A percentile compares a stretch with the other conserved stretches of the same genome.
Conservation (phyloP, 2,113 vertebrate genomes). For the Sylvilagus bachmani region DNA sequence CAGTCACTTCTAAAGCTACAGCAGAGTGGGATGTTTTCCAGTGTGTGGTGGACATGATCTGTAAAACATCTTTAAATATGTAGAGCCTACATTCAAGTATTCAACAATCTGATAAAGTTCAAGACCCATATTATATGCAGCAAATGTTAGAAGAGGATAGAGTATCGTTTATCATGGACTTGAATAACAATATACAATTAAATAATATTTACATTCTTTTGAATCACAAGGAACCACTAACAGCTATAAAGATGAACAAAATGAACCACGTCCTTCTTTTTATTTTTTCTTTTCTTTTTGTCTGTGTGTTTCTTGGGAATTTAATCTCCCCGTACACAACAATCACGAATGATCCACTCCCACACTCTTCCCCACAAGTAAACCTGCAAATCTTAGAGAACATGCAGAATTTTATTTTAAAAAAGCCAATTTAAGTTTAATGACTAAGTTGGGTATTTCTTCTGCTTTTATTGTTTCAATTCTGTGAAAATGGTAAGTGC, state of each 20-base stretch:
- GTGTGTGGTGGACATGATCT: neutral
- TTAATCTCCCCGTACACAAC: neutral
- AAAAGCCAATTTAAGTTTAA: neutral
- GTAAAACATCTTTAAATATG: neutral
- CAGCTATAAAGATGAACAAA: neutral
- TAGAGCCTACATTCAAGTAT: neutral
- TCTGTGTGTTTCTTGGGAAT: neutral
- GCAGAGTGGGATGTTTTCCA: neutral
- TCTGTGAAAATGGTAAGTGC: neutral
- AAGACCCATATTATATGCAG: neutral
- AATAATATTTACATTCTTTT: neutral
- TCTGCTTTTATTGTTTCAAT: neutral
- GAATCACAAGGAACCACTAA: neutral
- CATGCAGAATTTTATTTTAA: neutral
- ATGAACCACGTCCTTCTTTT: neutral
- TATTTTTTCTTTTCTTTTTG: neutral
- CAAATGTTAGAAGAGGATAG: neutral
- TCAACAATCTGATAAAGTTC: neutral
- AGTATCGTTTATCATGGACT: neutral
- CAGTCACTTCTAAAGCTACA: neutral
- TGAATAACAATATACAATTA: neutral
- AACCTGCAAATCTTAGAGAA: neutral
- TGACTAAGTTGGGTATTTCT: neutral
- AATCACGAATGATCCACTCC: neutral
- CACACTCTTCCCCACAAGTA: neutral